Evolutionary conservation across 2,888 invertebrate genomes (phyloP).

Genomic region (Theretra japonica): DNA sequence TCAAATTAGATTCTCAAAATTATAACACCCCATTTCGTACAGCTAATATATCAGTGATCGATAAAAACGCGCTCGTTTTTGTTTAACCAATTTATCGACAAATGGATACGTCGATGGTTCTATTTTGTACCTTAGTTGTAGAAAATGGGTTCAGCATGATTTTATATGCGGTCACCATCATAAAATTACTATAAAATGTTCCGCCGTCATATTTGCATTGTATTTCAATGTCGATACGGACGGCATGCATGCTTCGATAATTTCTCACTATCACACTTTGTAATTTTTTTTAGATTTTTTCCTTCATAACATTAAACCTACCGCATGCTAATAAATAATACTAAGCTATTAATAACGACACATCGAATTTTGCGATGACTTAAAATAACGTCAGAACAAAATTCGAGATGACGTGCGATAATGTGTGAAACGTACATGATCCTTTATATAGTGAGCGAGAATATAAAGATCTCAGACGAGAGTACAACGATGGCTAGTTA

Average conservation of each 20-base stretch:
- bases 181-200: constrained; percentile 24
- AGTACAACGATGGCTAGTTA: constrained; percentile 25
- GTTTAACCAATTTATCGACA: not conserved
- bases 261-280: constrained; percentile 63
- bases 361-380: constrained; percentile 55
- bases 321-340: constrained; percentile 82
- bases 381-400: constrained; percentile 42
- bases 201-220: constrained; percentile 39
- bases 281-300: constrained; percentile 57
- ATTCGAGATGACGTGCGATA: constrained; percentile 61
- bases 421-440: constrained; percentile 64
- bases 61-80: not conserved
- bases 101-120: constrained; percentile 3
- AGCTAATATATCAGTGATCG: not conserved
- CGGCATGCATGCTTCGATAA: constrained; percentile 63
- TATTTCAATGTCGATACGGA: constrained; percentile 48
- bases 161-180: constrained; percentile 21
- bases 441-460: constrained; percentile 57
- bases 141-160: constrained; percentile 23
- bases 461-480: constrained; percentile 27
- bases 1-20: constrained; percentile 23
- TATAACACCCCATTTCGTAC: constrained; percentile 24
- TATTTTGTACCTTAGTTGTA: constrained; percentile 5
- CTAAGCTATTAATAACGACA: constrained; percentile 64
- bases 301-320: constrained; percentile 54